Evolutionary conservation across 2,888 invertebrate genomes (phyloP), one percentile per base, ranked within the genome.

Genomic region (Agrilus mali): DNA sequence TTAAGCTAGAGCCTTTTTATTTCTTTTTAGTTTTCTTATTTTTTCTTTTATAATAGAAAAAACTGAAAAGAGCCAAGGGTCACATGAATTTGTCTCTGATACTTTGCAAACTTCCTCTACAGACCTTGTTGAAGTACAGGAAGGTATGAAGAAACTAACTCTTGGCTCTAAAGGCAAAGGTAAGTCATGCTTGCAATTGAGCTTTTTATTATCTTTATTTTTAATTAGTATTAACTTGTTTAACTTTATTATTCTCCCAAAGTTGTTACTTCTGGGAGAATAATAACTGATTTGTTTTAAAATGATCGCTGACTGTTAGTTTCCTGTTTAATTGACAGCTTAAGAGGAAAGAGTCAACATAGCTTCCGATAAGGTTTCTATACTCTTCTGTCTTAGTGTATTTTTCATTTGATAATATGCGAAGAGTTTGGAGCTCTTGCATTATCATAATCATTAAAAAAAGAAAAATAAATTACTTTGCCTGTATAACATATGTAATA

Each of bases 31-130:
- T 46, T 42, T 50, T 48, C 48, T 42, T 48, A 38, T 50, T 47
- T 56, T 54, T 52, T 57, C 55, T 49, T 49, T 50, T 52, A 40
- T 37, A 39, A 40, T 50, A 51, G 53, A 49, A 45, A 47, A 48
- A 39, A 44, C 47, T 42, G 38, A 49, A 46, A 53, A 51, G 42
- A 44, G 50, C 45, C 40, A 41, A 44, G 34, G 43, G 36, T 69
- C 72, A 61, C 77, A 80, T 60, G 86, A 86, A 67, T 85, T 86
- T 72, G 77, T 84, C 56, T 84, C 84, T 58, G 85, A 86, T 65
- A 74, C 78, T 59, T 79, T 82, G 67, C 76, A 78, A 66, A 74
- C 75, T 51, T 73, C 74, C 56, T 73, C 71, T 54, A 73, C 73
- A 56, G 82, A 82, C 61, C 69, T 82, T 60, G 78, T 78, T 58